phyloP scores from a whole-genome alignment of 1,140 invertebrate species.

The Adoxophyes honmai region DNA sequence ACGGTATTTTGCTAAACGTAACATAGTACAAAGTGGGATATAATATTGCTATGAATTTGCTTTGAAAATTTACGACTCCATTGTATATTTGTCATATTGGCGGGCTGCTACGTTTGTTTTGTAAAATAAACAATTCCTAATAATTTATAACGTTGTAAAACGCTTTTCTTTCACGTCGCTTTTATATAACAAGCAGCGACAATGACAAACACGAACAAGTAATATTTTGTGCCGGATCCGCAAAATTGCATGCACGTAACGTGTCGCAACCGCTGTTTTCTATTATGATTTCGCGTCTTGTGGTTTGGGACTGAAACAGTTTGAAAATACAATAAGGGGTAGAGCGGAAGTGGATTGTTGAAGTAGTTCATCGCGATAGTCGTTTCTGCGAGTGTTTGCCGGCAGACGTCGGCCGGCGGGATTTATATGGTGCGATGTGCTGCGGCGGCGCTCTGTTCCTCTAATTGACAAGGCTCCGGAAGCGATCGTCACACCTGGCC shows the following conservation, averaged over 20 bases:
- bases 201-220: background rate
- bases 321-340: conserved; percentile 8
- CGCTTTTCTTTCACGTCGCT: background rate
- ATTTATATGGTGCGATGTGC: conserved; percentile 54
- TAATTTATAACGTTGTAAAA: background rate
- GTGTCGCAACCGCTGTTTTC: conserved; percentile 6
- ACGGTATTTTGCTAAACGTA: conserved; percentile 35
- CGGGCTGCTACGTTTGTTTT: background rate
- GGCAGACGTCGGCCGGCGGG: conserved; percentile 23
- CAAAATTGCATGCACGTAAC: conserved; percentile 11
- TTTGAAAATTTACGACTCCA: conserved; percentile 10
- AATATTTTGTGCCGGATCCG: conserved; percentile 2
- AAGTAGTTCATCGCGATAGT: conserved; percentile 54
- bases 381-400: conserved; percentile 25
- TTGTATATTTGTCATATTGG: conserved; percentile 7
- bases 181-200: conserved; percentile 6
- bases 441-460: conserved; percentile 45
- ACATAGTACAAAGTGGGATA: background rate
- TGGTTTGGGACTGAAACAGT: conserved; percentile 7
- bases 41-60: conserved; percentile 3
- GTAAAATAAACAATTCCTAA: background rate
- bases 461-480: conserved; percentile 57
- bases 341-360: conserved; percentile 22
- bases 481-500: conserved; percentile 29
- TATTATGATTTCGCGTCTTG: conserved; percentile 10